Percentiles rank a stretch among this genome's conserved stretches.
Evolutionary conservation across 2,113 vertebrate species (phyloP).

Genomic region (Camelus bactrianus): DNA sequence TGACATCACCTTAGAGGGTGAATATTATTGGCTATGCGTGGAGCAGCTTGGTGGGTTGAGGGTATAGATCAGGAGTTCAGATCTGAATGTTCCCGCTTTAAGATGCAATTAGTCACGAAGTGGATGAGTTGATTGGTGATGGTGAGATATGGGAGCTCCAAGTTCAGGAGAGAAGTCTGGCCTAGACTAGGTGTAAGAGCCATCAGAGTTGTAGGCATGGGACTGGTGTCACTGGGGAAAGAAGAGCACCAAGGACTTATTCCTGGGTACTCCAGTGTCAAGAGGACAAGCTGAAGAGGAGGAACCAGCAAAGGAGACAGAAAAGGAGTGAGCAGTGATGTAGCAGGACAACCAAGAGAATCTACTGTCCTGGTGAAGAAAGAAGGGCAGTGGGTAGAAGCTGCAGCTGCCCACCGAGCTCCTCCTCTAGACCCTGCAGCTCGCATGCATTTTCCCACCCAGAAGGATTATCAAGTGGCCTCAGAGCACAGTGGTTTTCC

Average conservation of each 20-base stretch:
- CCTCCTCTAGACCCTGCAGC: rapidly evolving
- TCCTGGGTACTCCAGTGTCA: rapidly evolving
- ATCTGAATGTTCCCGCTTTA: neutral
- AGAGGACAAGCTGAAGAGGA: neutral
- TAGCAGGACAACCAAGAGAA: neutral
- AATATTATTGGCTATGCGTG: no score
- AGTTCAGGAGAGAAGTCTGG: neutral
- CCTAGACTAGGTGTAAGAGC: neutral
- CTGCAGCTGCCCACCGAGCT: neutral
- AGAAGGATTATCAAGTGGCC: neutral
- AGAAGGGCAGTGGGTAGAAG: no score
- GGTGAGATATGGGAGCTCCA: neutral
- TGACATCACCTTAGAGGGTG: rapidly evolving
- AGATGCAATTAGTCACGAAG: neutral
- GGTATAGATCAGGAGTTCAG: neutral
- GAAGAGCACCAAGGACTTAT: no score
- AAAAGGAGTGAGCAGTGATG: neutral
- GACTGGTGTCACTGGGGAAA: no score
- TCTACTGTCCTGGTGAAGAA: neutral
- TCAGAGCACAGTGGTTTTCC: neutral
- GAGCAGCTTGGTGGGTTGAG: neutral
- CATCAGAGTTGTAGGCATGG: neutral
- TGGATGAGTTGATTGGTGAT: neutral
- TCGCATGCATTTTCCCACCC: neutral
- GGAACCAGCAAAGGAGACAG: neutral